Conservation (phyloP, 2,888 invertebrate species). For the Trissolcus japonicus region DNA sequence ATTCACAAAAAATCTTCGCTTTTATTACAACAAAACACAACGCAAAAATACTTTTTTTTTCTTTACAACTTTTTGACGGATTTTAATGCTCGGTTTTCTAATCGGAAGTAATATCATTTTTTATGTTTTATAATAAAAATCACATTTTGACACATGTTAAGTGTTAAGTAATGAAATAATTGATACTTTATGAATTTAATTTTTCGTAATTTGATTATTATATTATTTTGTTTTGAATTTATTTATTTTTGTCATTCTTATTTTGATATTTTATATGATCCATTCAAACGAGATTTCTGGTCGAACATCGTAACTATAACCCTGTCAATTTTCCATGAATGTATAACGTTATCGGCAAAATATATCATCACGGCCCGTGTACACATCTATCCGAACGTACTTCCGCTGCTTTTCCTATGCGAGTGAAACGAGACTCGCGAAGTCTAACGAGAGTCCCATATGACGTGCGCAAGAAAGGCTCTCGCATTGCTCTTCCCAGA, state of each 20-base stretch:
- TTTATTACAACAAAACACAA: too few relatives aligned
- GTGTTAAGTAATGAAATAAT: too few relatives aligned
- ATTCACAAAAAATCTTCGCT: too few relatives aligned
- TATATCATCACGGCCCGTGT: conserved; percentile 33
- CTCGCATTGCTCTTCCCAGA: conserved; percentile 48
- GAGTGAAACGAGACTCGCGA: conserved; percentile 45
- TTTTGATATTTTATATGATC: not conserved
- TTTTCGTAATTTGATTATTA: not conserved
- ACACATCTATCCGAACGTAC: conserved; percentile 32
- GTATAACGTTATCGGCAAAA: conserved; percentile 27
- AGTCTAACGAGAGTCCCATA: conserved; percentile 42
- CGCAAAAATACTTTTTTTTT: too few relatives aligned
- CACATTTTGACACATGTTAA: too few relatives aligned
- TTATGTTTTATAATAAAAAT: too few relatives aligned
- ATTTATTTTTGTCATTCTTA: not conserved
- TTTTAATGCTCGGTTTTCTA: too few relatives aligned
- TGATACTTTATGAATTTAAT: not conserved
- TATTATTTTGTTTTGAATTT: not conserved
- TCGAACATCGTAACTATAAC: conserved; percentile 31
- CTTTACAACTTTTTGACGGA: too few relatives aligned
- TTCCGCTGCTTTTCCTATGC: conserved; percentile 48
- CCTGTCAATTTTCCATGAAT: conserved; percentile 39
- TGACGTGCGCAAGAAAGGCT: conserved; percentile 47
- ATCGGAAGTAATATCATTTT: too few relatives aligned
- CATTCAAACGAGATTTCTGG: conserved; percentile 19